phyloP scores from a whole-genome alignment of 1,140 invertebrate genomes.

The Acromyrmex heyeri region DNA sequence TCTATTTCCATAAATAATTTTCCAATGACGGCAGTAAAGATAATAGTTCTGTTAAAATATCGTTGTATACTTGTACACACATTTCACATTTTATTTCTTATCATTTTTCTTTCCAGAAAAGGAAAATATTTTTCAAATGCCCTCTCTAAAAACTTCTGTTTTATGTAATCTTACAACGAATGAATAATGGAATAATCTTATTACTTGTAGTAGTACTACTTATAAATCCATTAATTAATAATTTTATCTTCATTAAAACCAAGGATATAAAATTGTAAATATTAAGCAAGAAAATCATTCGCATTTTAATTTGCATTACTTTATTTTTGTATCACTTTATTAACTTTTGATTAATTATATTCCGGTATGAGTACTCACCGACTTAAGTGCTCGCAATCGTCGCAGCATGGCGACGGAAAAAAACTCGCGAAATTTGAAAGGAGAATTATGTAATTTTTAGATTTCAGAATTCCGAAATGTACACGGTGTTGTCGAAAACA shows the following conservation, averaged over 20 bases:
- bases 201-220: slow-evolving; percentile 7
- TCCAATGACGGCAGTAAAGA: slow-evolving; percentile 3
- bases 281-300: slow-evolving; percentile 7
- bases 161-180: background rate
- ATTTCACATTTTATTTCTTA: slow-evolving; percentile 1
- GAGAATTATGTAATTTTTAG: background rate
- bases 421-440: slow-evolving; percentile 3
- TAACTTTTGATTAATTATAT: background rate
- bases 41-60: slow-evolving; percentile 26
- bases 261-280: background rate
- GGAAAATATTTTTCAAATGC: slow-evolving; percentile 7
- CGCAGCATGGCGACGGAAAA: slow-evolving; percentile 72
- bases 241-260: background rate
- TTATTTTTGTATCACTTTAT: background rate
- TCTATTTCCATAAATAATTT: slow-evolving; percentile 25
- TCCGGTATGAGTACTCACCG: slow-evolving; percentile 72
- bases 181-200: background rate
- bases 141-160: slow-evolving; percentile 6
- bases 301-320: background rate
- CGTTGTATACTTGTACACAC: background rate
- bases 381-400: slow-evolving; percentile 73
- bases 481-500: slow-evolving; percentile 28
- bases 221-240: background rate
- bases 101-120: background rate
- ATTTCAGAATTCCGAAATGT: background rate